phyloP scores from a whole-genome alignment of 2,888 invertebrate genomes.

The Thalpophila matura region DNA sequence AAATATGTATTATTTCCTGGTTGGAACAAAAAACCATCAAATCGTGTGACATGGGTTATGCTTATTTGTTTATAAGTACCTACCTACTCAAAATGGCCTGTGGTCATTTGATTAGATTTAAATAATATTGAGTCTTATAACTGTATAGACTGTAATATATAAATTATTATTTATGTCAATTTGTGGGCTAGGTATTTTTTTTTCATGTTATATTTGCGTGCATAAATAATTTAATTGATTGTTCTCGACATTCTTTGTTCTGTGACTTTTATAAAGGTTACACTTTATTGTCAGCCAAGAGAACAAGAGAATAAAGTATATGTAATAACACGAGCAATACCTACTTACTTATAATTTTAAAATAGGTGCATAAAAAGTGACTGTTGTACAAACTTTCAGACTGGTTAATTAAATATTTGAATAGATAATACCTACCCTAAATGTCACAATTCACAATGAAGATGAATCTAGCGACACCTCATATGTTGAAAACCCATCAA shows the following conservation, averaged over 20 bases:
- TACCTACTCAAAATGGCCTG: conserved; percentile 33
- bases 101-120: conserved; percentile 44
- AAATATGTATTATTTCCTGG: conserved; percentile 60
- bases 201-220: not conserved
- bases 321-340: too few species aligned
- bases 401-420: too few species aligned
- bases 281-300: not conserved
- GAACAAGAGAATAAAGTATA: not conserved
- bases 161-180: conserved; percentile 22
- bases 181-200: not conserved
- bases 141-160: too few species aligned
- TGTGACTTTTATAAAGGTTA: not conserved
- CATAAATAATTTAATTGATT: conserved; percentile 6
- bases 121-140: conserved; percentile 44
- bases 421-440: too few species aligned
- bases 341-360: too few species aligned
- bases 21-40: conserved; percentile 50
- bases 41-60: conserved; percentile 45
- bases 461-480: too few species aligned
- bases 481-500: too few species aligned
- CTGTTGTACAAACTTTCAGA: too few species aligned
- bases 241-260: conserved; percentile 11
- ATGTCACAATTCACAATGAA: too few species aligned
- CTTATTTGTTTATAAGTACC: conserved; percentile 35
- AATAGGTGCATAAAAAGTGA: too few species aligned